These are phyloP conservation scores for Antrozous pallidus DNA, from an alignment of 2,797 vertebrate species.

Conservation along the genomic window DNA sequence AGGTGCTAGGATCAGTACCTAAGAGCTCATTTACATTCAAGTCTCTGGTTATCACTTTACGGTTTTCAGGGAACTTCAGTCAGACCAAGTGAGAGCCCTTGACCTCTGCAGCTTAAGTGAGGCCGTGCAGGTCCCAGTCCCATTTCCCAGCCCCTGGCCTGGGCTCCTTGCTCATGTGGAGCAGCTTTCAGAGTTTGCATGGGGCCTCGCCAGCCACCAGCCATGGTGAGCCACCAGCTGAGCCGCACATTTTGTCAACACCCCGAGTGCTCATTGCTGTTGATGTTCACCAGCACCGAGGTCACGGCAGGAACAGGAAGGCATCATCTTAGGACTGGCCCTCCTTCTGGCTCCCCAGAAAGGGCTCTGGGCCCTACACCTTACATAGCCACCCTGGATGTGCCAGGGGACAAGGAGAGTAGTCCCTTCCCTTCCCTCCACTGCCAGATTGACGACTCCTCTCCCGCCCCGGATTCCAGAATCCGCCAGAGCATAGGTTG, in stretches of 20 bases:
- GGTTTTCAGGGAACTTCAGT: conserved; percentile 56
- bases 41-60: conserved; percentile 58
- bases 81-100: neutral
- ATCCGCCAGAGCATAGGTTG: neutral
- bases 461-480: neutral
- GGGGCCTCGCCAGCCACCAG: too few relatives aligned
- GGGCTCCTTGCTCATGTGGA: neutral
- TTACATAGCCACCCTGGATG: neutral
- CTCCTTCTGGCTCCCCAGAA: neutral
- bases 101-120: neutral
- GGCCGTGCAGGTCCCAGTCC: neutral
- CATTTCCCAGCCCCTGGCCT: neutral
- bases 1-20: neutral
- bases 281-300: neutral
- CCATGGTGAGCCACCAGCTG: neutral
- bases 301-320: neutral
- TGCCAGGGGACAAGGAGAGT: neutral
- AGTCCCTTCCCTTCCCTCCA: neutral
- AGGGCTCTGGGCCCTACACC: neutral
- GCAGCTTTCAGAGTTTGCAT: neutral
- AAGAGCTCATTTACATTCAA: conserved; percentile 4
- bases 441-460: neutral
- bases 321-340: neutral
- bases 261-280: neutral
- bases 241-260: neutral